Evolutionary conservation across 2,797 vertebrate genomes (phyloP), one percentile per base, ranked within the genome.

Genomic region (Psittacula derbiana): DNA sequence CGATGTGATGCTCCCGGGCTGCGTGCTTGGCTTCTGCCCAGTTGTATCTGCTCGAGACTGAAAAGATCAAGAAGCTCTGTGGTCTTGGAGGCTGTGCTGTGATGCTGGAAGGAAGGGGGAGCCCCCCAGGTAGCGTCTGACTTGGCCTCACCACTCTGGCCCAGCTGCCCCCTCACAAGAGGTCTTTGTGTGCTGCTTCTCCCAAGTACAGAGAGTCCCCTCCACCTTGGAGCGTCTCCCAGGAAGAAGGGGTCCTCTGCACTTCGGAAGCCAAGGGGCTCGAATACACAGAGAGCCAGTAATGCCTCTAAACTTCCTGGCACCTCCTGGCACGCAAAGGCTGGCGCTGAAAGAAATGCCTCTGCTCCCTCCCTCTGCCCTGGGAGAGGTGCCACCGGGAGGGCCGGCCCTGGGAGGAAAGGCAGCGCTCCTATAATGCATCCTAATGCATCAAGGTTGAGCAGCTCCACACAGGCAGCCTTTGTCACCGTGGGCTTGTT

Each of bases 161-260:
- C 81, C 87, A 83, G 93, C 90, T 85, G 69, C 38, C 30, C 66
- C 85, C 40, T 58, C 57, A 47, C 71, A 91, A 25, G 65, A 6
- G 18, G 25, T 50, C 95, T 96, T 95, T 96, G 95, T 97, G 76
- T 2, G 25, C 85, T 0, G 16, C 93, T 93, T 78, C 86, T 80
- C 87, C 24, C 13, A 46, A 81, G 91, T 8, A 86, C 95, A 75
- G n/a, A 65, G 67, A 78, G 92, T 75, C 70, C 90, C 84, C 46
- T 44, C 30, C 70, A 6, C 61, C 88, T 89, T 87, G 93, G 96
- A 96, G 94, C 15, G 3, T 43, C 93, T 85, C 97, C 97, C 79
- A 3, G 88, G 88, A 53, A 88, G 80, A 49, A 64, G 95, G 93
- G 92, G 53, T 92, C 85, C 91, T 91, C 74, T 11, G 50, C 55